Evolutionary conservation across 2,797 vertebrate species (phyloP).

Genomic region (Hypotaenidia okinawae): DNA sequence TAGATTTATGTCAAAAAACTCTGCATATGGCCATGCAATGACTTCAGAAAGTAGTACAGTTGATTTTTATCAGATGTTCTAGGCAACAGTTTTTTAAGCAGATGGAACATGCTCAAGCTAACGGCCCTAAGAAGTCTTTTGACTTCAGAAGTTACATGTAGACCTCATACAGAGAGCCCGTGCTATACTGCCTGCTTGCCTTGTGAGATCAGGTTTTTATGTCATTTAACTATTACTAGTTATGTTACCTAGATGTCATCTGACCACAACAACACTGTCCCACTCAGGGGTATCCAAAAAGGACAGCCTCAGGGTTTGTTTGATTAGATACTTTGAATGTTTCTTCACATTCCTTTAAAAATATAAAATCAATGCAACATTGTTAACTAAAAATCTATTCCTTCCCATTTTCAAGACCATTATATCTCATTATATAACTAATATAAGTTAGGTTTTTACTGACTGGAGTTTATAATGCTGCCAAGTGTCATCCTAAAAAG

Average conservation of each 20-base stretch:
- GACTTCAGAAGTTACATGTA: neutral
- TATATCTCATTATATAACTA: neutral
- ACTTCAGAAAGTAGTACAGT: neutral
- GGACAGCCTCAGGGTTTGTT: neutral
- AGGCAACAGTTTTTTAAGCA: slow-evolving; percentile 3
- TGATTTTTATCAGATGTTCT: slow-evolving; percentile 54
- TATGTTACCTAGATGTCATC: neutral
- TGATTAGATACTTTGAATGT: neutral
- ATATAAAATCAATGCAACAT: slow-evolving; percentile 22
- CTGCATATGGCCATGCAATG: neutral
- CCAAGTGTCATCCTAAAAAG: neutral
- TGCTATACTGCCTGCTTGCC: neutral
- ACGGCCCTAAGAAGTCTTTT: neutral
- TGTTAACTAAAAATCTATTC: neutral
- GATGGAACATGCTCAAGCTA: neutral
- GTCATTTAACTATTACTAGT: neutral
- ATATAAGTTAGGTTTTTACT: neutral
- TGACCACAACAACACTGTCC: neutral
- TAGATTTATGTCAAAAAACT: neutral
- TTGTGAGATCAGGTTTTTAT: neutral
- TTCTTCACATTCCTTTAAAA: neutral
- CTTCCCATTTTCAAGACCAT: neutral
- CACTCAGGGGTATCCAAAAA: neutral
- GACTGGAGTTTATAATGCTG: slow-evolving; percentile 22
- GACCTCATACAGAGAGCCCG: neutral